Evolutionary conservation across 2,888 invertebrate species (phyloP), one percentile per base, ranked within the genome.

Genomic region (Gastrophysa polygoni): DNA sequence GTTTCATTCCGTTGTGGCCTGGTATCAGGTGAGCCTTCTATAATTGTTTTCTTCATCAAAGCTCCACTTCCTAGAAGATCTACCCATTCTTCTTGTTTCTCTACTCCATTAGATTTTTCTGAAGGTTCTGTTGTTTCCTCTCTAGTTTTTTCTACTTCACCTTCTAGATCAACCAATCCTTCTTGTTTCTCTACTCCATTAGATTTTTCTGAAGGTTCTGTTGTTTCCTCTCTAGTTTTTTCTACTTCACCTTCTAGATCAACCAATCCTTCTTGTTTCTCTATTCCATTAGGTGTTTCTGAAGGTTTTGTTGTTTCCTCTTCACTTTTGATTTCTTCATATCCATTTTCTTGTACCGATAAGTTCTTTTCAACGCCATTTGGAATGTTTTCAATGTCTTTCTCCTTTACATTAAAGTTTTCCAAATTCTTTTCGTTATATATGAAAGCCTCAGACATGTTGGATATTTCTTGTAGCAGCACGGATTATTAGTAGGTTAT

Each of bases 1-100:
- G 90, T 83, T 75, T 93, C 90, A 55, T 89, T 87, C 73, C 90
- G 86, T 61, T 86, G 84, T 1, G 95, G 93, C 72, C 91, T 85
- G 6, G 85, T 82, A 17, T 88, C 87, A 59, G 85, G 84, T 74
- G 86, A 83, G 1, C 92, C 91, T 71, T 83, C 79, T 50, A 59
- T 68, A 6, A 80, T 29, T 17, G 76, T 72, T 68, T 78, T 78
- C 67, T 80, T 81, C 73, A 78, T 71, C 54, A 81, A 69, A 47
- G 77, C 74, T 34, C 80, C 81, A 68, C 79, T 81, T 18, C 80
- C 80, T 38, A 81, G 68, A 5, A 81, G 55, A 65, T 81, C 80
- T 56, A 74, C 70, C 81, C 81, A 81, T 74, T 78, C 75, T 16
- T 52, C 50, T 17, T 56, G 57, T 18, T 57, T 29, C 17, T 54